phyloP scores from a whole-genome alignment of 2,888 invertebrate species.

The Noctua janthe region DNA sequence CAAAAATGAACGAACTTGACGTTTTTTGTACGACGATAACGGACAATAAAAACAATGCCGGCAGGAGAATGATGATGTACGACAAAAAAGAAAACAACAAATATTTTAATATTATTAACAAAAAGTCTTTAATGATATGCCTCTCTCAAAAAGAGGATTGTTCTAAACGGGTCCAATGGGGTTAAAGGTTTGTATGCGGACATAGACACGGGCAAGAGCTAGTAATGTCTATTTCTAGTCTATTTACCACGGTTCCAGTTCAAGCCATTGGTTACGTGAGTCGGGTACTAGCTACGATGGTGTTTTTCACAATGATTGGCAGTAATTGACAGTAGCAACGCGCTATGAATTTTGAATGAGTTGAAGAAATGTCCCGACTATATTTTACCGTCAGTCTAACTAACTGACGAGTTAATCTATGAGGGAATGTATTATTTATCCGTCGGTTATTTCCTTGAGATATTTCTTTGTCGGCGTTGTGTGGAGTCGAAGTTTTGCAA shows the following conservation, averaged over 20 bases:
- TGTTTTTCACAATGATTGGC: conserved; percentile 68
- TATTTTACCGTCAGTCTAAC: conserved; percentile 55
- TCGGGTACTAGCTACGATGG: conserved; percentile 38
- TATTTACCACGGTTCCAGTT: conserved; percentile 46
- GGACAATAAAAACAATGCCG: background rate
- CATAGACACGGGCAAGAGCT: background rate
- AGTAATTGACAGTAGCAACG: conserved; percentile 65
- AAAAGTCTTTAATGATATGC: background rate
- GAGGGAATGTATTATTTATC: conserved; percentile 45
- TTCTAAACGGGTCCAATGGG: background rate
- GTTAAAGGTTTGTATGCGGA: background rate
- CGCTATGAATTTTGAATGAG: conserved; percentile 58
- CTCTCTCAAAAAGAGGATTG: background rate
- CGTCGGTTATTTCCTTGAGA: conserved; percentile 20
- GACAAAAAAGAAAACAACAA: background rate
- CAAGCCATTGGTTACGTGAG: conserved; percentile 57
- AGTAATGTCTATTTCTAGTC: background rate
- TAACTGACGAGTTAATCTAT: conserved; percentile 58
- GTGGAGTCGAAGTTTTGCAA: conserved; percentile 2
- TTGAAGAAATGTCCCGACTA: conserved; percentile 43
- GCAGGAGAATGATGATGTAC: too few relatives aligned
- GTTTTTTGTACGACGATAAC: background rate
- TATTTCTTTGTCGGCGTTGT: conserved; percentile 26
- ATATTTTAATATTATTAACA: background rate
- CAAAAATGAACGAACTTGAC: background rate